Base-by-base conservation (phyloP, 2,888 invertebrate genomes). In the Callimorpha dominula region DNA sequence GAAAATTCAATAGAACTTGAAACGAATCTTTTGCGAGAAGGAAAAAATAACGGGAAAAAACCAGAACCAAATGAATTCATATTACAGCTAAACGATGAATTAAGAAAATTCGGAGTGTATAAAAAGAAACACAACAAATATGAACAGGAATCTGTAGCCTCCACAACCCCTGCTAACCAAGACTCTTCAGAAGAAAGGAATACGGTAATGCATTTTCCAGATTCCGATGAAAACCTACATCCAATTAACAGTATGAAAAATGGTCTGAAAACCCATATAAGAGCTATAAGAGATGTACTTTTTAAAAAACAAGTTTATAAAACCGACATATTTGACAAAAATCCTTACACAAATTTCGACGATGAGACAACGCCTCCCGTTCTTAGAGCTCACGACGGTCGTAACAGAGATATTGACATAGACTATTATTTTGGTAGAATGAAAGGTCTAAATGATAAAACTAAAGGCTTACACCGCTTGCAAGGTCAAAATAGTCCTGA, bases 271-370 rank as follows among this genome's bases (percentile, higher is more conserved):
- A 78, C 84, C 43, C 84, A 87, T 12, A 73, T 91, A 0, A 74
- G 81, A 70, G 82, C 88, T 14, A 78, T 89, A 0, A 87, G 89
- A 71, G 83, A 88, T 50, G 65, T 88, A 42, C 65, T 90, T 8
- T 46, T 20, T 68, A 68, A 68, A 46, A n/a, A 68, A 20, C 3
- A 60, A 1, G 1, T 9, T 2, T 68, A 43, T 11, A 15, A 52
- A 52, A 15, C n/a, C 14, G 31, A 68, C 8, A 60, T 46, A 46
- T 46, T 46, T 3, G 15, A 50, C 1, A 49, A 6, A 64, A 1
- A 43, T 6, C 31, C 7, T 31, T 8, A 5, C 42, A 64, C n/a
- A 64, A 46, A 46, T 42, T 3, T n/a, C 4, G 11, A 43, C 11
- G 17, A n/a, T 15, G 14, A 54, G 57, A 9, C 12, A 4, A 12